Evolutionary conservation across 2,797 vertebrate genomes (phyloP), one percentile per base, ranked within the genome.

Genomic region (Chaetodon trifasciatus): DNA sequence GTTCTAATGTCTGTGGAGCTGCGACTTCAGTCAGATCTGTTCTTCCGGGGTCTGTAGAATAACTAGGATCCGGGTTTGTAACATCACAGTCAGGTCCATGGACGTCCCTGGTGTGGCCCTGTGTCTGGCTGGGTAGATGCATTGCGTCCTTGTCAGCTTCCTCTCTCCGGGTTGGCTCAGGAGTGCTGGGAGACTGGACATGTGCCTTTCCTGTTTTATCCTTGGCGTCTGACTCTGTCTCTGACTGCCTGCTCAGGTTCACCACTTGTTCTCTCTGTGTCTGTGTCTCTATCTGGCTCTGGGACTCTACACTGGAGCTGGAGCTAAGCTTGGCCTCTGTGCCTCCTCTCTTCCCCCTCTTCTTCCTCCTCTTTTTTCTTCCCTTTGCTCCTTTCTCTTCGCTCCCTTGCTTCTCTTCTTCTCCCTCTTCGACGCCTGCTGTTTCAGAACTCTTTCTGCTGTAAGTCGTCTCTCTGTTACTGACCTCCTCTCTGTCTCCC

Each of bases 331-430:
- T 89, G 42, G 57, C 72, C 44, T 90, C 87, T 3, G 19, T 3
- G 10, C 74, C 84, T n/a, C 85, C 85, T 69, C 56, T 81, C 46
- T 56, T 89, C 35, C 84, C 84, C 65, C 24, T 86, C 86, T 83
- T 90, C 79, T 82, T 86, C 61, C 80, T 82, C 77, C 64, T 90
- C 56, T 86, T 91, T 67, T 78, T 92, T 46, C 56, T 86, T 58
- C 67, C 62, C 75, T 88, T 86, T 49, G 74, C 57, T 40, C 57
- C 83, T 60, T 32, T 88, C 55, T 85, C 84, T 57, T 65, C 60
- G 2, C 35, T 60, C 61, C 40, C 82, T 55, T 35, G 50, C 46
- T 57, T 75, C 49, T 84, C 85, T 23, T 53, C 71, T 75, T 56
- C 76, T 28, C 46, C 63, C 53, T 81, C 76, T 39, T 80, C 74